Evolutionary conservation across 1,140 invertebrate species (phyloP).

Genomic region (Triops cancriformis): DNA sequence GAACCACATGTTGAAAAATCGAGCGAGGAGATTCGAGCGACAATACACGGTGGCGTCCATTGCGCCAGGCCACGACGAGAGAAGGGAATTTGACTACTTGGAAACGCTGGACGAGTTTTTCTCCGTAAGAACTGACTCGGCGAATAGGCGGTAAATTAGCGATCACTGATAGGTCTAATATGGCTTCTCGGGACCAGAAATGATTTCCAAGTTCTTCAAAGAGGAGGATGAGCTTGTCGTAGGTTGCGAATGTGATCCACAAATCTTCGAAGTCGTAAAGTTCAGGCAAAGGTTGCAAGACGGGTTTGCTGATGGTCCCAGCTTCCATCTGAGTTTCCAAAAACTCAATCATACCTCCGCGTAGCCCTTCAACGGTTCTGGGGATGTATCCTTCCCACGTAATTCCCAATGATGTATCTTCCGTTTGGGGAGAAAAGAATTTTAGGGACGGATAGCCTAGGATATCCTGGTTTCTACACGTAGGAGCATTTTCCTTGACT

Average conservation of each 20-base stretch:
- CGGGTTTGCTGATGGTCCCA: constrained; percentile 35
- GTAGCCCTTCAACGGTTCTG: constrained; percentile 47
- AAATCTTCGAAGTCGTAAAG: constrained; percentile 19
- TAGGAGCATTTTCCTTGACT: constrained; percentile 61
- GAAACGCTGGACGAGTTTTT: constrained; percentile 17
- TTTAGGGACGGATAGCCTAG: constrained; percentile 74
- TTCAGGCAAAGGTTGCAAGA: constrained; percentile 30
- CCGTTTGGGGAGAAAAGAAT: constrained; percentile 57
- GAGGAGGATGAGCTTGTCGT: constrained; percentile 16
- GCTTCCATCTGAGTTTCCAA: constrained; percentile 52
- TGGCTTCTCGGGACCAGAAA: constrained; percentile 23
- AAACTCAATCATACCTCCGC: constrained; percentile 46
- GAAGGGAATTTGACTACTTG: constrained; percentile 18
- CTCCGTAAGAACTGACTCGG: not conserved
- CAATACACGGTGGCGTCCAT: not conserved
- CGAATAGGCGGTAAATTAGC: constrained; percentile 22
- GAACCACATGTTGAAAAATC: constrained; percentile 3
- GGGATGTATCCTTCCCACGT: constrained; percentile 47
- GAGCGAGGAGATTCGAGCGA: constrained; percentile 15
- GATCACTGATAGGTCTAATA: constrained; percentile 15
- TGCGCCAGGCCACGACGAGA: not conserved
- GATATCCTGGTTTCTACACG: constrained; percentile 76
- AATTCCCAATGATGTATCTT: constrained; percentile 34
- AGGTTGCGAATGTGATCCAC: not conserved
- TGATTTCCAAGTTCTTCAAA: constrained; percentile 17